Conservation (phyloP, 2,888 invertebrate genomes). For the Agonopterix alstromeriana region DNA sequence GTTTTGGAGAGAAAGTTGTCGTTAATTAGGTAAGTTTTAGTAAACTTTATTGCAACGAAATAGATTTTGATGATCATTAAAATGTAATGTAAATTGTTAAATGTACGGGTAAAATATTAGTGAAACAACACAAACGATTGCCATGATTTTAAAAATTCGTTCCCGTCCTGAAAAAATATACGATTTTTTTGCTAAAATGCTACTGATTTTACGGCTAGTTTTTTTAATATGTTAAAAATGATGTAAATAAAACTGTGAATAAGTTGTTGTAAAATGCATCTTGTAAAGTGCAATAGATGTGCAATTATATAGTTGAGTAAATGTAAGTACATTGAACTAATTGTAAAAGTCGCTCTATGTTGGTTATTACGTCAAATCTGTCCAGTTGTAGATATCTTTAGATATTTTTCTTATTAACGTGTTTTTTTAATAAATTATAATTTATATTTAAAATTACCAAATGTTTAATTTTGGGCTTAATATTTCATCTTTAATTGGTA, state of each 20-base stretch:
- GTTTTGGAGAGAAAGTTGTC: constrained; percentile 23
- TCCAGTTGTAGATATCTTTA: constrained; percentile 55
- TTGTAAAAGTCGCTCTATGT: constrained; percentile 48
- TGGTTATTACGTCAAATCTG: constrained; percentile 57
- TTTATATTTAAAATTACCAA: too few species aligned
- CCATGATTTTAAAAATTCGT: constrained; percentile 35
- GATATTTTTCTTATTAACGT: constrained; percentile 22
- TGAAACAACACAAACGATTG: constrained; percentile 14
- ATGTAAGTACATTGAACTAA: constrained; percentile 48
- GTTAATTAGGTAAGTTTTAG: constrained; percentile 1
- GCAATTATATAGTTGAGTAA: constrained; percentile 72
- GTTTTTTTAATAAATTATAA: neutral
- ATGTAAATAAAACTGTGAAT: constrained; percentile 57
- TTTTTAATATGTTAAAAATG: neutral
- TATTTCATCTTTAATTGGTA: too few species aligned
- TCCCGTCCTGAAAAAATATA: constrained; percentile 65
- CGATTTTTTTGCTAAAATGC: constrained; percentile 35
- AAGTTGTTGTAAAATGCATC: constrained; percentile 72
- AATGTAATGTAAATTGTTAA: constrained; percentile 25
- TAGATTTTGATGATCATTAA: constrained; percentile 29
- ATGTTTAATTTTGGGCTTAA: too few species aligned
- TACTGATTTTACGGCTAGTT: neutral
- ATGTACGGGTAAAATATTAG: constrained; percentile 14
- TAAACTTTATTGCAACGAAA: constrained; percentile 45
- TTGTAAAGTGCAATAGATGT: constrained; percentile 75